phyloP scores from a whole-genome alignment of 1,140 invertebrate species.

The Rhynchophorus ferrugineus region DNA sequence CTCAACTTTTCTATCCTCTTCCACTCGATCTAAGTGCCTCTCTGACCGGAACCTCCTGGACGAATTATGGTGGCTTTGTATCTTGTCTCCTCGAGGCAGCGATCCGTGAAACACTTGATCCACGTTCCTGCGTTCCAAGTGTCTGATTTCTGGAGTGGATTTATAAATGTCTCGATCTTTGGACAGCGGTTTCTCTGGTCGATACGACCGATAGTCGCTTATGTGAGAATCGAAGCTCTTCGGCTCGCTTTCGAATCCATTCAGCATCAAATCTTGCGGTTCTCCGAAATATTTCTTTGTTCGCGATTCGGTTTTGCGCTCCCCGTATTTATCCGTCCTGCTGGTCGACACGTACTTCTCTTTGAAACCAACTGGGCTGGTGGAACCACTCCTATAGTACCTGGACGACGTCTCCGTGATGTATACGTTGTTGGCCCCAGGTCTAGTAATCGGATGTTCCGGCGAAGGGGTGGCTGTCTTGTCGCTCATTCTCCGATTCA shows the following conservation, averaged over 20 bases:
- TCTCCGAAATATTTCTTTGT: slow-evolving; percentile 43
- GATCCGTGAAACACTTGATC: slow-evolving; percentile 47
- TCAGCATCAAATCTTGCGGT: slow-evolving; percentile 8
- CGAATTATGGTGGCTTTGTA: slow-evolving; percentile 36
- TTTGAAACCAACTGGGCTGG: slow-evolving; percentile 41
- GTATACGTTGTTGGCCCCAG: slow-evolving; percentile 45
- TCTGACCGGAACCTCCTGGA: slow-evolving; percentile 40
- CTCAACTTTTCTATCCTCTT: slow-evolving; percentile 45
- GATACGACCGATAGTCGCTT: slow-evolving; percentile 48
- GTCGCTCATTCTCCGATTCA: slow-evolving; percentile 51
- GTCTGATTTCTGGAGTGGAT: slow-evolving; percentile 49
- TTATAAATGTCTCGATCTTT: slow-evolving; percentile 48
- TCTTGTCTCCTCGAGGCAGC: slow-evolving; percentile 42
- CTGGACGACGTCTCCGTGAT: slow-evolving; percentile 46
- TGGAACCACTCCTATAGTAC: slow-evolving; percentile 43
- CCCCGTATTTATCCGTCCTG: slow-evolving; percentile 45
- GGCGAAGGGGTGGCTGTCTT: slow-evolving; percentile 46
- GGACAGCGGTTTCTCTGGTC: slow-evolving; percentile 35
- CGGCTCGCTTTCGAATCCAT: slow-evolving; percentile 50
- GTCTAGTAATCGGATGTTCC: slow-evolving; percentile 41
- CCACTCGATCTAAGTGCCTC: slow-evolving; percentile 43
- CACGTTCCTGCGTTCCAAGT: slow-evolving; percentile 37
- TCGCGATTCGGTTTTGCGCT: slow-evolving; percentile 48
- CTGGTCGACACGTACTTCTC: slow-evolving; percentile 50
- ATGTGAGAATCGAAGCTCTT: slow-evolving; percentile 55